phyloP scores from a whole-genome alignment of 1,140 invertebrate species.

The Aphaenogaster floridana region DNA sequence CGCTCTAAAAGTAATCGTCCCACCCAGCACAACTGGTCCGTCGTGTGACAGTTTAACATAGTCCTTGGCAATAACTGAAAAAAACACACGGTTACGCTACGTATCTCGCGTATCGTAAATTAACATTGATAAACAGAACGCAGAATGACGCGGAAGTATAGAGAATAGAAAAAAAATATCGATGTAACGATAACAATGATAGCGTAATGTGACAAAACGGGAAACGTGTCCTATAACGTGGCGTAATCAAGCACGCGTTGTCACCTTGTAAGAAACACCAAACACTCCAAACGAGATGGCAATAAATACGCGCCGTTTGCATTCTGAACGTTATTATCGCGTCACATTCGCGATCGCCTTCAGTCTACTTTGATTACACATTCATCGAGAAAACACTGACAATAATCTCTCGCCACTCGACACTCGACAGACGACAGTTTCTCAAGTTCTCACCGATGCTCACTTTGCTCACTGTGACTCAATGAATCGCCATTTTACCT shows the following conservation, averaged over 20 bases:
- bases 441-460: background rate
- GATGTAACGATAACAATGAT: conserved; percentile 14
- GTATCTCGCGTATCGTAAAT: background rate
- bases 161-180: background rate
- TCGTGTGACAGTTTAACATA: conserved; percentile 86
- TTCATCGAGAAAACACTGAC: background rate
- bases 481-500: conserved; percentile 17
- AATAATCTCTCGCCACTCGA: too few species aligned
- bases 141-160: background rate
- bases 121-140: background rate
- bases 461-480: background rate
- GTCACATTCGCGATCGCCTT: conserved; percentile 64
- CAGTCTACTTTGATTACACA: background rate
- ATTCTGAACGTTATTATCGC: conserved; percentile 52
- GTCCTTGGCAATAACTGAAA: conserved; percentile 75
- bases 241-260: background rate
- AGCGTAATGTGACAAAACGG: background rate
- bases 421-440: background rate
- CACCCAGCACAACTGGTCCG: conserved; percentile 90
- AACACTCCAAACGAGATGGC: conserved; percentile 73
- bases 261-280: conserved; percentile 67
- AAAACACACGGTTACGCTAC: conserved; percentile 12
- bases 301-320: conserved; percentile 63
- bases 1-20: conserved; percentile 89
- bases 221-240: background rate